Base-by-base conservation (phyloP, 2,113 vertebrate genomes). In the Hippocampus zosterae region DNA sequence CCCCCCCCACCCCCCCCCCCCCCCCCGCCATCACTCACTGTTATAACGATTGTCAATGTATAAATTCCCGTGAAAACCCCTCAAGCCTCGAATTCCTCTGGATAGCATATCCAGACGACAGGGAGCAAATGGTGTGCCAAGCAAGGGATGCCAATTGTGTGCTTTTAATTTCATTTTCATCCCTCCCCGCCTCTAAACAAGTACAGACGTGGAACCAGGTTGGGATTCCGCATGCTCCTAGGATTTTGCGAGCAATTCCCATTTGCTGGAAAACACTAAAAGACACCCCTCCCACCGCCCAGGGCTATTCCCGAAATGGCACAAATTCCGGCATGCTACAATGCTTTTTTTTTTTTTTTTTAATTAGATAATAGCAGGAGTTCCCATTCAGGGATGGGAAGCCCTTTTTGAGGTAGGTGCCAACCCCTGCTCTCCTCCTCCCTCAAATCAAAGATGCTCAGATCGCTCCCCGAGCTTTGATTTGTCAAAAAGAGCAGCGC, bases 51-150 rank as follows among this genome's bases (percentile, higher is more conserved):
- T 85, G 76, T 81, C 71, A 18, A 27, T 70, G 65, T 83, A 73
- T 63, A 53, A 25, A 73, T 74, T 72, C 68, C 81, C 77, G 70
- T 77, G 76, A 87, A 86, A 71, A 67, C 40, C 84, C 89, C 86
- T 87, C 63, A 65, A 83, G 89, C 80, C 73, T 71, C 15, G 82
- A 85, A 90, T 89, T 85, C 86, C 82, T 88, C 73, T 63, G 65
- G 78, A 70, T 87, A 86, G 12, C 13, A 19, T 25, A 44, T 15
- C 12, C 62, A 25, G 8, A 33, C 42, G 1, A 3, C 23, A 9
- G 23, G 41, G 12, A 44, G n/a, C 11, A 6, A 42, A 63, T 23
- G 40, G 11, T 42, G 44, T 64, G 37, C 62, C 62, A 64, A 60
- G 21, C 0, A 44, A 15, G n/a, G 13, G 23, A 87, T 87, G 85